A percentile compares a stretch with the other conserved stretches of the same genome.
Conservation (phyloP, 2,888 invertebrate genomes). For the Andrena camellia region DNA sequence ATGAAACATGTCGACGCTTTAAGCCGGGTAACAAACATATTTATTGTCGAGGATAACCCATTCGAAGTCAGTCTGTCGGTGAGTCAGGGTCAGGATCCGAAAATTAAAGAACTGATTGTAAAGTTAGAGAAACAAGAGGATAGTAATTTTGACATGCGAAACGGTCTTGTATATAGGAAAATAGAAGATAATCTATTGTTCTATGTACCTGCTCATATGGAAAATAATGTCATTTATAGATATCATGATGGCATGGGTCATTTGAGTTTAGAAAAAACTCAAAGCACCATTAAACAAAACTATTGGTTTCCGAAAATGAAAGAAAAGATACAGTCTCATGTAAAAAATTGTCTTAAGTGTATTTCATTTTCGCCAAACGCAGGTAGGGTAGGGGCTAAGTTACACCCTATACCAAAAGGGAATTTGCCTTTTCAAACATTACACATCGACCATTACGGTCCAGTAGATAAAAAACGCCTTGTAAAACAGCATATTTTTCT, state of each 20-base stretch:
- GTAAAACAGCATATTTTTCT: slow-evolving; percentile 10
- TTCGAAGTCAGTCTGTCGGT: slow-evolving; percentile 7
- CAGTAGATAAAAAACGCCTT: slow-evolving; percentile 10
- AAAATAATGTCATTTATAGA: slow-evolving; percentile 8
- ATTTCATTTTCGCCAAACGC: neutral
- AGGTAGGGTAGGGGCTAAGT: neutral
- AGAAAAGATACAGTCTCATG: neutral
- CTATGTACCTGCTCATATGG: slow-evolving; percentile 11
- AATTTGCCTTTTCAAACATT: slow-evolving; percentile 5
- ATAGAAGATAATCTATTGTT: neutral
- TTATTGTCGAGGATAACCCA: neutral
- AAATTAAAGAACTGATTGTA: neutral
- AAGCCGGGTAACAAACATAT: neutral
- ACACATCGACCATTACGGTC: slow-evolving; percentile 21
- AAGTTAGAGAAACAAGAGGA: neutral
- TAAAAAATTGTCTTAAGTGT: slow-evolving; percentile 3
- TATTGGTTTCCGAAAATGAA: slow-evolving; percentile 15
- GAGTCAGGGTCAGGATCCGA: neutral
- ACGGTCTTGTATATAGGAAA: slow-evolving; percentile 13
- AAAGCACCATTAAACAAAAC: neutral
- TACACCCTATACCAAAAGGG: neutral
- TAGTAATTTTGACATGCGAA: neutral
- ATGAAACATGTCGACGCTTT: slow-evolving; percentile 13
- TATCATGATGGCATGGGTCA: slow-evolving; percentile 7
- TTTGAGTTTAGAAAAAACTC: neutral